Base-by-base conservation (phyloP, 2,797 vertebrate genomes). In the Enteromius anoplus region DNA sequence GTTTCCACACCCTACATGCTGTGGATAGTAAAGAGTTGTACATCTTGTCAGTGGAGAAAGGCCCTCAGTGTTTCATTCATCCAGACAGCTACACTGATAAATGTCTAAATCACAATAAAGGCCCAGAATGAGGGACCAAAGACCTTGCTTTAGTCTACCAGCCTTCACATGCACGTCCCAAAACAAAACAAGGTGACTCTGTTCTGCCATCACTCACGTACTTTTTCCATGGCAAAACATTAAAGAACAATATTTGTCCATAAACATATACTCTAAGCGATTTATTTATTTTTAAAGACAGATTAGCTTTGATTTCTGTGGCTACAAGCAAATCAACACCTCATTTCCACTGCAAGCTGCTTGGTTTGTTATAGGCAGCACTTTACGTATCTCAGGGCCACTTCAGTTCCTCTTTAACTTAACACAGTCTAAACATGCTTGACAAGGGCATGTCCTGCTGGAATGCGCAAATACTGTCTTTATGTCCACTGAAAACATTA, bases 41-140 rank as follows among this genome's bases (percentile, higher is more conserved):
- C 40, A 60, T 77, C 51, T 47, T 51, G 66, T 37, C 47, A 82
- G 85, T 58, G 60, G 76, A 84, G 69, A 37, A 81, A 53, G 10
- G 34, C 64, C 76, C 70, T 80, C 5, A 15, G 23, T 80, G 60
- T 85, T 60, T 87, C 80, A 85, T 62, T 87, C 83, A 89, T 86
- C 83, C 70, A 45, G 32, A 47, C 32, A 71, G 62, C 73, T 83
- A 47, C 60, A n/a, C 17, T 78, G 26, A 65, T 19, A 60, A 64
- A 17, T 10, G 80, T 72, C 84, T 85, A 71, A 79, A 73, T 68
- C 64, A 85, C 85, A 87, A 37, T 83, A 34, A 75, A 86, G 45
- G 60, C 62, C 26, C 64, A 12, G 49, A 49, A 29, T 75, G 76
- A 85, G 75, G 51, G 68, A 84, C 58, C n/a, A 58, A 86, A 77